A percentile compares a stretch with the other conserved stretches of the same genome.
Evolutionary conservation across 2,888 invertebrate genomes (phyloP).

Genomic region (Rhagium mordax): DNA sequence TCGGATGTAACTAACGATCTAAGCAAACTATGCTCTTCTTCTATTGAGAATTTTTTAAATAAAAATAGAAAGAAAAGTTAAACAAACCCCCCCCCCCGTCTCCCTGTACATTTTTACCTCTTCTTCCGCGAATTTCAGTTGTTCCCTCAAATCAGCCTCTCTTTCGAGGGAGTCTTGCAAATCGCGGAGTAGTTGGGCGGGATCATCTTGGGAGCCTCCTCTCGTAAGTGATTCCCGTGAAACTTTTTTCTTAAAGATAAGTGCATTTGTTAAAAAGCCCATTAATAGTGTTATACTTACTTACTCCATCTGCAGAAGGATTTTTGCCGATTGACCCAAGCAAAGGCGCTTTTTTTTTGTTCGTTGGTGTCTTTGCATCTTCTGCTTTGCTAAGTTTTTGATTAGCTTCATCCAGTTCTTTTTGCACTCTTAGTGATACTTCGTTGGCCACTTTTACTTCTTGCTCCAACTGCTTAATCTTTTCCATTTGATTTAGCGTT

Average conservation of each 20-base stretch:
- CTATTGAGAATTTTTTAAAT: not conserved
- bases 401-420: constrained; percentile 80
- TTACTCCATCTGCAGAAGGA: constrained; percentile 76
- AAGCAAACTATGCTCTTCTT: no score
- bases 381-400: constrained; percentile 71
- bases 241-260: constrained; percentile 72
- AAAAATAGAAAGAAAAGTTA: not conserved
- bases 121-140: constrained; percentile 93
- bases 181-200: constrained; percentile 86
- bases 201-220: constrained; percentile 87
- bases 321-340: constrained; percentile 74
- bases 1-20: no score
- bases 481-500: constrained; percentile 77
- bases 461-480: constrained; percentile 87
- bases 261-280: constrained; percentile 31
- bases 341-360: constrained; percentile 75
- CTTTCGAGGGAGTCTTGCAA: constrained; percentile 93
- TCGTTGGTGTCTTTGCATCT: constrained; percentile 63
- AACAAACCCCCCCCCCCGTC: not conserved
- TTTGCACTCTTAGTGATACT: constrained; percentile 78
- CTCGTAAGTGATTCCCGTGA: constrained; percentile 83
- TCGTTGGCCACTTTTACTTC: constrained; percentile 88
- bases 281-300: constrained; percentile 36
- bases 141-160: constrained; percentile 94
- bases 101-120: constrained; percentile 75